Evolutionary conservation across 2,113 vertebrate species (phyloP).

Genomic region (Misgurnus anguillicaudatus): DNA sequence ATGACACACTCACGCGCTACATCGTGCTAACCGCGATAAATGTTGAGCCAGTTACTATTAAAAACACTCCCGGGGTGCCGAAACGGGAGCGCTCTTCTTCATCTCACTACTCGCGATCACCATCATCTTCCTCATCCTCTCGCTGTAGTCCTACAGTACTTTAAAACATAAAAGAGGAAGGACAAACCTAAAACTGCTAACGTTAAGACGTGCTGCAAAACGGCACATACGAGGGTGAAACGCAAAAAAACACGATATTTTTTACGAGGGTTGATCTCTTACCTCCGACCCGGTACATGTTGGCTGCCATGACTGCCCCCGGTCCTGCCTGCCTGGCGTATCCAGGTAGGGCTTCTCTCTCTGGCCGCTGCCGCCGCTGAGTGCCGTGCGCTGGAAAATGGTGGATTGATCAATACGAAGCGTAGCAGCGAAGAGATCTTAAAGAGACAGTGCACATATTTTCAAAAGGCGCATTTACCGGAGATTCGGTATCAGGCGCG

Average conservation of each 20-base stretch:
- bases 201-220: constrained; percentile 51
- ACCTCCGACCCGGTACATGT: constrained; percentile 88
- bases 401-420: constrained; percentile 83
- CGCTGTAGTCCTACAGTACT: constrained; percentile 61
- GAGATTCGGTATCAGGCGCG: constrained; percentile 46
- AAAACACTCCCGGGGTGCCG: constrained; percentile 47
- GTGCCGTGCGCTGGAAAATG: constrained; percentile 81
- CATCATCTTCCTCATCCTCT: constrained; percentile 66
- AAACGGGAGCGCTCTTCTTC: constrained; percentile 67
- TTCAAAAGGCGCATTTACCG: constrained; percentile 14
- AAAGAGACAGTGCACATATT: constrained; percentile 77
- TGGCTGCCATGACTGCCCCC: constrained; percentile 82
- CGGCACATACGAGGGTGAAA: constrained; percentile 53
- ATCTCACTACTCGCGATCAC: constrained; percentile 68
- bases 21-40: constrained; percentile 28
- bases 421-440: constrained; percentile 70
- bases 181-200: constrained; percentile 62
- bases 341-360: constrained; percentile 75
- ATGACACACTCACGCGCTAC: constrained; percentile 29
- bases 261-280: constrained; percentile 57
- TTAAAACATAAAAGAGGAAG: constrained; percentile 72
- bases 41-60: constrained; percentile 11
- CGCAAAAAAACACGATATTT: constrained; percentile 33
- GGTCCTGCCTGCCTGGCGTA: constrained; percentile 76
- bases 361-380: constrained; percentile 72